Evolutionary conservation across 2,113 vertebrate genomes (phyloP), one percentile per base, ranked within the genome.

Genomic region (Trematocara macrostoma): DNA sequence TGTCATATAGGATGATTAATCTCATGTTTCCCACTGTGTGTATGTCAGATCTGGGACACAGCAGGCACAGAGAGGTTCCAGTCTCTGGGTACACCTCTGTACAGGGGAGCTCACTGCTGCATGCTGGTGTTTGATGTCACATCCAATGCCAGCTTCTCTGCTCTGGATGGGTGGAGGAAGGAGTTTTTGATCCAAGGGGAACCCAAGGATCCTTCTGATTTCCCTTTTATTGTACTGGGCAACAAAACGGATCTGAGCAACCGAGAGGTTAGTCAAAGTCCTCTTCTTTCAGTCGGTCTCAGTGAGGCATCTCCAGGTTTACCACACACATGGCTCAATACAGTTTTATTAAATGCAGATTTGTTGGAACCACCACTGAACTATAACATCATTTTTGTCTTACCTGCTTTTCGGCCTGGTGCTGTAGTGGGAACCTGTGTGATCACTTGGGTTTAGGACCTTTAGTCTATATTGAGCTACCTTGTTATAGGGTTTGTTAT

Each of bases 71-170:
- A 96, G 86, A 93, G 94, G 55, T 95, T 96, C 86, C 93, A 92
- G 82, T 95, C 94, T n/a, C 82, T 95, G 85, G 93, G 94, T 5
- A 83, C 84, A 1, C 89, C 89, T 2, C 76, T 95, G 18, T 95
- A 94, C 84, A 79, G 93, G 42, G 92, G 94, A 2, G 71, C 91
- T 23, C 92, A 95, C 85, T 94, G 95, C 85, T 95, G 91, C 89
- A 38, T 96, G 23, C 89, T 95, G 53, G 89, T 96, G 85, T 96
- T 96, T 45, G 94, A 95, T 38, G 94, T 95, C 80, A 95, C 92
- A 2, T 91, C 93, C 7, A 35, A 79, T 15, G 38, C 82, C 12
- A 95, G 93, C 51, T 95, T 96, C 88, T 78, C 83, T 1, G 87
- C 92, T 2, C 81, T 95, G 78, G 93, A 92, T 2, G 40, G 38